These are phyloP conservation scores for Plebejus argus DNA, from an alignment of 2,888 invertebrate species.

Conservation along the genomic window DNA sequence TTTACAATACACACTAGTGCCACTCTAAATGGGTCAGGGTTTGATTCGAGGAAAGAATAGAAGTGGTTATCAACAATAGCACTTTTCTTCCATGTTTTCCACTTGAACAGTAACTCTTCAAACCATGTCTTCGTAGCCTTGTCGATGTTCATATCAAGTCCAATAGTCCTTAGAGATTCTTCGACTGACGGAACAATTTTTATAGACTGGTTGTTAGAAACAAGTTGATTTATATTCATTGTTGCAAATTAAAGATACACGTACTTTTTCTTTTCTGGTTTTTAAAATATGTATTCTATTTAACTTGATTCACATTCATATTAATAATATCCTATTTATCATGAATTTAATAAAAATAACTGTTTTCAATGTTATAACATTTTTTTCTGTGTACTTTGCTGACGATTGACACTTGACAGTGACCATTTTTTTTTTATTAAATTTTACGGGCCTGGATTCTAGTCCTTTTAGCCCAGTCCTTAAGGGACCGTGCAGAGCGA, in stretches of 20 bases:
- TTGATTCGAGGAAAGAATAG: constrained; percentile 69
- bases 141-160: constrained; percentile 70
- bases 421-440: no score
- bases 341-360: background rate
- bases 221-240: constrained; percentile 41
- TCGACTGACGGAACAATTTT: constrained; percentile 74
- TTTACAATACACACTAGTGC: constrained; percentile 81
- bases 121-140: constrained; percentile 63
- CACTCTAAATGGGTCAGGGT: constrained; percentile 81
- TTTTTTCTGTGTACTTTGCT: background rate
- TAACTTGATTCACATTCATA: background rate
- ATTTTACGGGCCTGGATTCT: no score
- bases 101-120: constrained; percentile 64
- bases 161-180: constrained; percentile 61
- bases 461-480: no score
- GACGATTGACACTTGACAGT: no score
- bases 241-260: background rate
- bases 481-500: no score
- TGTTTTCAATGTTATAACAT: background rate
- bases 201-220: constrained; percentile 58
- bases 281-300: background rate
- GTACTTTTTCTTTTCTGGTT: background rate
- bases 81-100: constrained; percentile 81
- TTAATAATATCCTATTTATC: background rate
- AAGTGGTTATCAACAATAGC: constrained; percentile 72